Conservation (phyloP, 2,797 vertebrate species). For the Chrysolophus pictus region DNA sequence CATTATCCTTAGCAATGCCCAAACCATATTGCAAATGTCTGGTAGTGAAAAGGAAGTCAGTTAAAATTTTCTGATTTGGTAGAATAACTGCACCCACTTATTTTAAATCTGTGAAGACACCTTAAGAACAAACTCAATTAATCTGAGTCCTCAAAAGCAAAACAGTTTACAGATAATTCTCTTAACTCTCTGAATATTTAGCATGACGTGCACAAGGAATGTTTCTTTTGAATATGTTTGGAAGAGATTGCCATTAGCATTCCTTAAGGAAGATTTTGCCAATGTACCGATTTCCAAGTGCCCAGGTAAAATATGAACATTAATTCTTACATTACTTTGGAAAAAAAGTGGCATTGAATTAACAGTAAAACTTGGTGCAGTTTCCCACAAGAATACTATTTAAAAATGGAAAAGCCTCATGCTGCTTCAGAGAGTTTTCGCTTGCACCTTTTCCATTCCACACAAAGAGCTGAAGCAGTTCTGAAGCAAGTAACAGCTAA, state of each 20-base stretch:
- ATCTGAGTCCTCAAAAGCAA: background rate
- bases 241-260: background rate
- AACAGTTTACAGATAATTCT: background rate
- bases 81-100: background rate
- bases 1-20: background rate
- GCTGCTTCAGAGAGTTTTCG: constrained; percentile 58
- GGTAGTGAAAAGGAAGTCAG: background rate
- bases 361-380: background rate
- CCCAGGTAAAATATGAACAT: background rate
- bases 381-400: constrained; percentile 2
- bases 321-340: background rate
- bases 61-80: background rate
- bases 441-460: constrained; percentile 48
- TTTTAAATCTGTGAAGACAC: background rate
- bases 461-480: constrained; percentile 55
- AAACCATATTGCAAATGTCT: background rate
- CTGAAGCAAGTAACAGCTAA: constrained; percentile 53
- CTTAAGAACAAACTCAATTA: background rate
- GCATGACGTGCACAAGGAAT: background rate
- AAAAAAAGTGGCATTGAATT: background rate
- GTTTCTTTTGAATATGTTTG: background rate
- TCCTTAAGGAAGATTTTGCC: background rate
- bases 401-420: constrained; percentile 29
- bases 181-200: background rate
- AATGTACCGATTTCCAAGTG: background rate